Evolutionary conservation across 37 sponge, comb jelly and placozoan species (phyloP).

Genomic region (Haliclona indistincta): DNA sequence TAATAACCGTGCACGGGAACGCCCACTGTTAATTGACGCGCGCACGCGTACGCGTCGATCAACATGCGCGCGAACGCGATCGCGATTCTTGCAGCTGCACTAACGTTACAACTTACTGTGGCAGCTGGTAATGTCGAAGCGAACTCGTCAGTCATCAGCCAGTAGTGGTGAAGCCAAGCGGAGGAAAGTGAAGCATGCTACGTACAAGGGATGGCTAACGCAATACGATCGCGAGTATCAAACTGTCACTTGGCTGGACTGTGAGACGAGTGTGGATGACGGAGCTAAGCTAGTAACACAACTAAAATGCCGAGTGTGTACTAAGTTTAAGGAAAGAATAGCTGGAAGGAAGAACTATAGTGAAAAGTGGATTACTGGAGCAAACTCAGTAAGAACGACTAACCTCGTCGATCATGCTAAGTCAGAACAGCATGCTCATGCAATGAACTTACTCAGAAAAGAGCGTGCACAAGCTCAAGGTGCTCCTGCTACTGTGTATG

Average conservation of each 20-base stretch:
- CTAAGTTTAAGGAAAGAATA: conserved; percentile 37
- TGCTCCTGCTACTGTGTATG: conserved; percentile 11
- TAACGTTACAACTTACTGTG: too few relatives aligned
- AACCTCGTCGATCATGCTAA: conserved; percentile 61
- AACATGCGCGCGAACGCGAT: too few relatives aligned
- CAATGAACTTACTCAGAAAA: conserved; percentile 44
- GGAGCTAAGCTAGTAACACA: conserved; percentile 29
- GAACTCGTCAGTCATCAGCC: too few relatives aligned
- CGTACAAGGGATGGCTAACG: too few relatives aligned
- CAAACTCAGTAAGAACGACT: conserved; percentile 59
- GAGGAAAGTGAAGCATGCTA: too few relatives aligned
- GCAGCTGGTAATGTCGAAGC: too few relatives aligned
- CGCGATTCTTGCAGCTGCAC: too few relatives aligned
- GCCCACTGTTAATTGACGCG: too few relatives aligned
- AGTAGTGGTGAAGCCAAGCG: too few relatives aligned
- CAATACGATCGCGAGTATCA: neutral
- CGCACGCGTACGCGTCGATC: too few relatives aligned
- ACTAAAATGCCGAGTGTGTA: conserved; percentile 50
- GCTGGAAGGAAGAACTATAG: conserved; percentile 40
- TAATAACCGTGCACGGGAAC: too few relatives aligned
- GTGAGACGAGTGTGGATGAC: conserved; percentile 8
- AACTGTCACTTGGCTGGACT: conserved; percentile 59
- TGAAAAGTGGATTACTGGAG: conserved; percentile 56
- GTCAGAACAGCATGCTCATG: conserved; percentile 56
- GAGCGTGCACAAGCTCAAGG: conserved; percentile 33